Base-by-base conservation (phyloP, 2,888 invertebrate genomes). In the Mamestra brassicae region DNA sequence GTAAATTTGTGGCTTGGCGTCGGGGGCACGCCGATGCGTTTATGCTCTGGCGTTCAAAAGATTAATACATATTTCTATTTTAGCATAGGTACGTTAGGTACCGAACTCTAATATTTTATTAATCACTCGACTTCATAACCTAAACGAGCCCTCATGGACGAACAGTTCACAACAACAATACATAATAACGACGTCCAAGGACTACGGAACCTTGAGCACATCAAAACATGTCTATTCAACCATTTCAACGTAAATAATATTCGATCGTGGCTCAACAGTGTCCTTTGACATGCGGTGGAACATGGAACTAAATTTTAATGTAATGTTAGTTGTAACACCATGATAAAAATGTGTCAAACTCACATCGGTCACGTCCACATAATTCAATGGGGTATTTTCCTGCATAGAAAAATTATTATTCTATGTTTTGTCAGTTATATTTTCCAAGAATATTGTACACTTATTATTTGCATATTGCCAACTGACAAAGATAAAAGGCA, bases 171-270 rank as follows among this genome's bases (percentile, higher is more conserved):
- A 42, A 13, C 57, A 70, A 76, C 62, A 71, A 69, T 47, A 55
- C 34, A 57, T 57, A 54, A 71, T 36, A 38, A 52, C 62, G 60
- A 60, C 38, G 65, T 47, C n/a, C 74, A 84, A 78, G 84, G 76
- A 78, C 81, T n/a, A 50, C 0, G 4, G 5, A 65, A 75, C 83
- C 75, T 83, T 83, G 80, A 71, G 52, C 71, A 67, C 71, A 69
- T 66, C 55, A 70, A 65, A 73, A 75, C 63, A 65, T 52, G n/a
- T n/a, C 50, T 73, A 74, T 55, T 78, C 38, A 79, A 60, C 45
- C 7, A 69, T 74, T 74, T 68, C 71, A 54, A 71, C 58, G 68
- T 58, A 77, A 72, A 77, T 73, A 66, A 66, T 13, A 54, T 83
- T 76, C 47, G 82, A 71, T 71, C 66, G 79, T 6, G 5, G 8